Percentiles rank a stretch among this genome's conserved stretches.
Conservation (phyloP, 2,797 vertebrate genomes). For the Tachyglossus aculeatus region DNA sequence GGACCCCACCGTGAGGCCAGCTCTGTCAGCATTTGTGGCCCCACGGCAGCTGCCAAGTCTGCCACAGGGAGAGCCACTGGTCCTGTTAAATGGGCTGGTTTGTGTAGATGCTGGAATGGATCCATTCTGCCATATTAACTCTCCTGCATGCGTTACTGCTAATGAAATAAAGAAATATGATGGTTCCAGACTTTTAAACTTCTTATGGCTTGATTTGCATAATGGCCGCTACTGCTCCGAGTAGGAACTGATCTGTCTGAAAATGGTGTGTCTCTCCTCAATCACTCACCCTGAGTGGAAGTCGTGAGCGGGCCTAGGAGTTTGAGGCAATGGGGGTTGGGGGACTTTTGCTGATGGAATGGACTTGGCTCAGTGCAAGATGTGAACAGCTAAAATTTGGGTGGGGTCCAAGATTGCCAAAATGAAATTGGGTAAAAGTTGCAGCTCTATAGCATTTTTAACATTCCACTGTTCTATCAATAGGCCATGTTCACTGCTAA, state of each 20-base stretch:
- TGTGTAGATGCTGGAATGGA: conserved; percentile 17
- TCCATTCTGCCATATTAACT: conserved; percentile 39
- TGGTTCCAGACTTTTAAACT: conserved; percentile 72
- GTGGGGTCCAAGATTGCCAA: conserved; percentile 30
- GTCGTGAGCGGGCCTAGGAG: conserved; percentile 10
- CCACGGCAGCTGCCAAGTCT: conserved; percentile 21
- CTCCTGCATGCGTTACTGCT: conserved; percentile 18
- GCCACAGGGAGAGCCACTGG: not conserved
- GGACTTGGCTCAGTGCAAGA: conserved; percentile 6
- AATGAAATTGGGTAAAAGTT: conserved; percentile 59
- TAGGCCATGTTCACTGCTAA: conserved; percentile 35
- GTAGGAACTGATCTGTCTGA: conserved; percentile 56
- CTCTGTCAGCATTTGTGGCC: not conserved
- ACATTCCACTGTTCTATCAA: conserved; percentile 22
- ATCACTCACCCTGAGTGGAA: conserved; percentile 33
- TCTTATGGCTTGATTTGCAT: conserved; percentile 64
- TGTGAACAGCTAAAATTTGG: conserved; percentile 39
- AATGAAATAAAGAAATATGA: conserved; percentile 73
- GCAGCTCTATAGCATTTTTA: conserved; percentile 57
- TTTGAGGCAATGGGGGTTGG: conserved; percentile 8
- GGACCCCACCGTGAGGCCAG: not conserved
- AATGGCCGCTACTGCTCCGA: conserved; percentile 48
- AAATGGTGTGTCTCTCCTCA: conserved; percentile 46
- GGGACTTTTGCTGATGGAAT: conserved; percentile 44
- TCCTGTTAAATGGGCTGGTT: conserved; percentile 27